A percentile compares a stretch with the other conserved stretches of the same genome.
phyloP scores from a whole-genome alignment of 1,140 invertebrate genomes.

The Micrasema minimum region DNA sequence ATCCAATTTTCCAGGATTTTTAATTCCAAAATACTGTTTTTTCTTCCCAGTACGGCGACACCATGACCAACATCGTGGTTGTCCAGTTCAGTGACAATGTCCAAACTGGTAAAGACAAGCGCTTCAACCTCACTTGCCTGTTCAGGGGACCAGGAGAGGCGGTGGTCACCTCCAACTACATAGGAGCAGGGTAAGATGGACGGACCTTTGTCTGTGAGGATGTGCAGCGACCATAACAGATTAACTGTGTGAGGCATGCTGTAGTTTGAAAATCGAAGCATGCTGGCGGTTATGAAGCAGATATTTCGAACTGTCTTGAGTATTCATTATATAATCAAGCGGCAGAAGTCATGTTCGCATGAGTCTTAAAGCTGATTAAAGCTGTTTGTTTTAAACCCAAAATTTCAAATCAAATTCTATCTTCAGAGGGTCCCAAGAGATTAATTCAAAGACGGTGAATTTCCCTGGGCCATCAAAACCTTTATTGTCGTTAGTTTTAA shows the following conservation, averaged over 20 bases:
- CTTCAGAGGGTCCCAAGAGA: no score
- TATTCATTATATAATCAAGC: no score
- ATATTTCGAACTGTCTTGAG: no score
- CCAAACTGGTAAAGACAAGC: conserved; percentile 89
- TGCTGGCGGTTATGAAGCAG: not conserved
- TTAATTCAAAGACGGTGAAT: no score
- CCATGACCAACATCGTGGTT: conserved; percentile 93
- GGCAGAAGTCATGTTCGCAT: no score
- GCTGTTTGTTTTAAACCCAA: no score
- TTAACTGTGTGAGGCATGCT: conserved; percentile 34
- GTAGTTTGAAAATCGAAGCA: conserved; percentile 19
- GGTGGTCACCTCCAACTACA: conserved; percentile 92
- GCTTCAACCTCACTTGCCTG: conserved; percentile 91
- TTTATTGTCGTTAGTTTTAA: no score
- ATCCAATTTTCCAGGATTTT: no score
- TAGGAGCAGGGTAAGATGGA: conserved; percentile 83
- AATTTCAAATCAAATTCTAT: no score
- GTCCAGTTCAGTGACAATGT: conserved; percentile 94
- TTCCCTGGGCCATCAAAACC: no score
- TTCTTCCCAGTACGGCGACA: conserved; percentile 81
- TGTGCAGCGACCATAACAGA: conserved; percentile 13
- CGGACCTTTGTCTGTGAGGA: not conserved
- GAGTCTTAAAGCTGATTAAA: no score
- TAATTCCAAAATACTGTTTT: conserved; percentile 1
- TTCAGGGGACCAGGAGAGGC: conserved; percentile 91